Percentiles rank a stretch among this genome's conserved stretches.
phyloP scores from a whole-genome alignment of 2,888 invertebrate species.

The Gymnoscelis rufifasciata region DNA sequence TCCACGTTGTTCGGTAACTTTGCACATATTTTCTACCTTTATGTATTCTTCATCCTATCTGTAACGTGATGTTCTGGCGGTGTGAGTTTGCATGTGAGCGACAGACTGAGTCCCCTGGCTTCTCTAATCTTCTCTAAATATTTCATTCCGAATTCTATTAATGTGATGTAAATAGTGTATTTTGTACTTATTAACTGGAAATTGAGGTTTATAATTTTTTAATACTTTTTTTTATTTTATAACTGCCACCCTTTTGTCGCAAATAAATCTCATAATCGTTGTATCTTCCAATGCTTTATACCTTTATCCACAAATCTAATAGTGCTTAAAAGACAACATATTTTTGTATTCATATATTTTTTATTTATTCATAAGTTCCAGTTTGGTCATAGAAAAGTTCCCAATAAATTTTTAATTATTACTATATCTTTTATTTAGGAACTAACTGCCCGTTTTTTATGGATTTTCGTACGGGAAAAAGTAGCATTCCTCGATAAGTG shows the following conservation, averaged over 20 bases:
- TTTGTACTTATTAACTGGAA: conserved; percentile 65
- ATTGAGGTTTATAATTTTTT: conserved; percentile 24
- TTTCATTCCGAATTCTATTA: conserved; percentile 56
- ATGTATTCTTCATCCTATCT: conserved; percentile 5
- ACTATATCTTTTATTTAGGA: conserved; percentile 45
- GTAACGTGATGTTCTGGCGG: conserved; percentile 16
- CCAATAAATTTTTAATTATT: conserved; percentile 61
- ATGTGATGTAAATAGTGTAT: conserved; percentile 64
- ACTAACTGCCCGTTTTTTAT: too few species aligned
- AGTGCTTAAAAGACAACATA: conserved; percentile 60
- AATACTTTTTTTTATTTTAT: conserved; percentile 28
- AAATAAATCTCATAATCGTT: conserved; percentile 25
- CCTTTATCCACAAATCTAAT: conserved; percentile 25
- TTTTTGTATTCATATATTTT: conserved; percentile 65
- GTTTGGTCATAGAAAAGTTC: conserved; percentile 52
- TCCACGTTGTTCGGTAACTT: conserved; percentile 2
- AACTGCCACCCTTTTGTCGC: conserved; percentile 19
- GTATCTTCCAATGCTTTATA: conserved; percentile 28
- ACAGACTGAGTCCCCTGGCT: conserved; percentile 38
- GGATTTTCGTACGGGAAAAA: too few species aligned
- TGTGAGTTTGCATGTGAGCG: conserved; percentile 32
- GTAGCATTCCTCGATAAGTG: too few species aligned
- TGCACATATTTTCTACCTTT: conserved; percentile 4
- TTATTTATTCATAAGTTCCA: conserved; percentile 51
- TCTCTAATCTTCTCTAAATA: conserved; percentile 30